Percentiles rank a stretch among this genome's conserved stretches.
Evolutionary conservation across 2,888 invertebrate species (phyloP).

Genomic region (Antheraea assamensis): DNA sequence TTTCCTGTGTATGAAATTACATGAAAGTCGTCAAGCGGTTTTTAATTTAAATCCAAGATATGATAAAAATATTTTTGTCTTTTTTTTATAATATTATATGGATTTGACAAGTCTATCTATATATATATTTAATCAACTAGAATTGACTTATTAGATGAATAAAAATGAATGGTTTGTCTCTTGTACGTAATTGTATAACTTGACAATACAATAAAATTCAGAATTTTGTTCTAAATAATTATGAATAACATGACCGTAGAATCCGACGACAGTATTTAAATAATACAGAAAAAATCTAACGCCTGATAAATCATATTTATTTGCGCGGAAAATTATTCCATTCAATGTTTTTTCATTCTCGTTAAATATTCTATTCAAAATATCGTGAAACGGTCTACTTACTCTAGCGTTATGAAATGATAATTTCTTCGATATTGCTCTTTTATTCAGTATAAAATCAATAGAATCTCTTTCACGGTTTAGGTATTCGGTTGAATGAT

Average conservation of each 20-base stretch:
- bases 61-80: too few relatives aligned
- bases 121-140: too few relatives aligned
- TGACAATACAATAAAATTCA: too few relatives aligned
- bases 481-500: conserved; percentile 11
- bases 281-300: conserved; percentile 1
- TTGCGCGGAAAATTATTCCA: conserved; percentile 7
- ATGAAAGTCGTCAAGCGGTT: too few relatives aligned
- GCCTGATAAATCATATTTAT: not conserved
- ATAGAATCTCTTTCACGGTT: not conserved
- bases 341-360: conserved; percentile 7
- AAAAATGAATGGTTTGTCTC: too few relatives aligned
- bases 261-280: not conserved
- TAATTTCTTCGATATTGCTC: conserved; percentile 7
- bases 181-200: too few relatives aligned
- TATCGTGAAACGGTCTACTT: not conserved
- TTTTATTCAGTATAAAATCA: conserved; percentile 8
- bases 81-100: too few relatives aligned
- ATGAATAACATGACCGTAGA: not conserved
- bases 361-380: conserved; percentile 3
- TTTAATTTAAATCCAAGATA: too few relatives aligned
- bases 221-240: not conserved
- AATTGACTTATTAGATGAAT: too few relatives aligned
- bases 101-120: too few relatives aligned
- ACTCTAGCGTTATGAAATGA: conserved; percentile 9
- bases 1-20: too few relatives aligned